Percentiles rank a stretch among this genome's conserved stretches.
Evolutionary conservation across 2,113 vertebrate genomes (phyloP).

Genomic region (Psilopsiagon aymara): DNA sequence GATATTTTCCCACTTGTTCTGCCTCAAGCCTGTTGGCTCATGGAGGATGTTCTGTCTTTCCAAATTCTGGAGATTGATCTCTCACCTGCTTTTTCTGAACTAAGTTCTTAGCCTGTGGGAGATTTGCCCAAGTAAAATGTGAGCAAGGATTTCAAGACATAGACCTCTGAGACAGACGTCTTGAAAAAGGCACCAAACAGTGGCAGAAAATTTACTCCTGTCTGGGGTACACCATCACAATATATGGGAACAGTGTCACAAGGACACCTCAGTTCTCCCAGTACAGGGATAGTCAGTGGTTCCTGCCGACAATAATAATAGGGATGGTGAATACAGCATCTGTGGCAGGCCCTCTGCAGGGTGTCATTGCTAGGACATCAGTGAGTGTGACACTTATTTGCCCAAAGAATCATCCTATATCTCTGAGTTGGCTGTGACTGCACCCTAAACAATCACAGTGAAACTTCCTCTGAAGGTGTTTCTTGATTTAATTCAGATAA

Average conservation of each 20-base stretch:
- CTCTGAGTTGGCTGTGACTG: neutral
- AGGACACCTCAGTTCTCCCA: neutral
- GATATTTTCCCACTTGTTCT: neutral
- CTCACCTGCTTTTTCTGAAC: neutral
- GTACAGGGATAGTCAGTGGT: neutral
- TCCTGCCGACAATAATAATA: neutral
- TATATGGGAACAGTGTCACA: neutral
- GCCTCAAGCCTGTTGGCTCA: neutral
- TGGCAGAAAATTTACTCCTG: neutral
- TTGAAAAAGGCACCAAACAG: neutral
- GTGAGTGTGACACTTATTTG: neutral
- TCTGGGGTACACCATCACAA: neutral
- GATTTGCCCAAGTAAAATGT: neutral
- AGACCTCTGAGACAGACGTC: neutral
- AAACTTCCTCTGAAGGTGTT: neutral
- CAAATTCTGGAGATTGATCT: neutral
- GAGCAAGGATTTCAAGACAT: neutral
- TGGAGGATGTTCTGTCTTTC: neutral
- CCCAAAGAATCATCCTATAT: neutral
- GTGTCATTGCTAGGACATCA: neutral
- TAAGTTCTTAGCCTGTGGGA: neutral
- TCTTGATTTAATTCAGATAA: neutral
- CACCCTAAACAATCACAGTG: neutral
- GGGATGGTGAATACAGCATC: neutral
- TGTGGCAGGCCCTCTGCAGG: neutral